phyloP scores from a whole-genome alignment of 1,140 invertebrate genomes.

The Aculops lycopersici region DNA sequence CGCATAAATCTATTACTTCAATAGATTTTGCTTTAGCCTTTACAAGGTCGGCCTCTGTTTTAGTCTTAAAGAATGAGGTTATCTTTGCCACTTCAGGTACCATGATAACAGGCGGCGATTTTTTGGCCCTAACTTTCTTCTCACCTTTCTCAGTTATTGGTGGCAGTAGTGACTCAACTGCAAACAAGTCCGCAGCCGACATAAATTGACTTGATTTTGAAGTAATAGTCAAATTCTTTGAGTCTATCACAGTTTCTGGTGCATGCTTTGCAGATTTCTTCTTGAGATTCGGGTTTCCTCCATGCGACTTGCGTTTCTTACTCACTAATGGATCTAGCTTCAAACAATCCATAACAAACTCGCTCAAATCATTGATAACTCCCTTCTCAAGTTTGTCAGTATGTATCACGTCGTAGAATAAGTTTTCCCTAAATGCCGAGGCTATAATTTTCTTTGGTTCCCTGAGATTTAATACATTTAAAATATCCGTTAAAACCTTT shows the following conservation, averaged over 20 bases:
- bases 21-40: no score
- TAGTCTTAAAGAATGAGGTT: no score
- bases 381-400: conserved; percentile 43
- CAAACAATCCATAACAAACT: conserved; percentile 22
- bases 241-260: not conserved
- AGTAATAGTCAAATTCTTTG: not conserved
- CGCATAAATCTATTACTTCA: no score
- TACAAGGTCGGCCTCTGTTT: no score
- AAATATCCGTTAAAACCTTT: conserved; percentile 25
- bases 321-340: not conserved
- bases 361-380: conserved; percentile 30
- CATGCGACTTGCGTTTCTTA: no score
- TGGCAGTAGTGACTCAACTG: not conserved
- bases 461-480: conserved; percentile 21
- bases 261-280: no score
- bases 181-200: not conserved
- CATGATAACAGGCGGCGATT: no score
- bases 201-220: not conserved
- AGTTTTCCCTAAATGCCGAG: conserved; percentile 29
- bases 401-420: conserved; percentile 37
- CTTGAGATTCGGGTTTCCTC: no score
- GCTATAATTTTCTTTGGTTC: conserved; percentile 23
- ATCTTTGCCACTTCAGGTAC: not conserved
- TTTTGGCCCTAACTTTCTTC: conserved; percentile 20
- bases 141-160: conserved; percentile 15